A percentile compares a stretch with the other conserved stretches of the same genome.
Conservation (phyloP, 1,140 invertebrate genomes). For the Eriosoma lanigerum region DNA sequence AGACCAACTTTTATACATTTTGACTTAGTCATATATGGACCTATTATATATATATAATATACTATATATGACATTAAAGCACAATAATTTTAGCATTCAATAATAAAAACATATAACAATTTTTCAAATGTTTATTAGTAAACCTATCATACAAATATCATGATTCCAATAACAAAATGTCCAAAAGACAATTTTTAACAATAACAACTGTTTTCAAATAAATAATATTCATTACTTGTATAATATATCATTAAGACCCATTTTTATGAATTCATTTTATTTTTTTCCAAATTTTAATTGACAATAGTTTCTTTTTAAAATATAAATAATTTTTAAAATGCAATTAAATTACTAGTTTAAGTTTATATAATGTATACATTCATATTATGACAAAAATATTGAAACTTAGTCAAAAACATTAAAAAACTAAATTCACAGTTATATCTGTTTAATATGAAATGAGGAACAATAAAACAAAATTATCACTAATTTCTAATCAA, state of each 20-base stretch:
- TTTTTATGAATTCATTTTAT: slow-evolving; percentile 24
- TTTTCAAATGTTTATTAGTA: background rate
- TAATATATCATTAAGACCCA: slow-evolving; percentile 3
- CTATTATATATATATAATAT: no score
- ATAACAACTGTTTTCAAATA: background rate
- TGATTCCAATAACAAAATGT: slow-evolving; percentile 21
- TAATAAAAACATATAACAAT: no score
- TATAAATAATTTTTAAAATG: slow-evolving; percentile 10
- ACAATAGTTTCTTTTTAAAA: slow-evolving; percentile 18
- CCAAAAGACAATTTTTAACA: background rate
- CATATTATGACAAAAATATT: slow-evolving; percentile 30
- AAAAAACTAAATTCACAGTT: background rate
- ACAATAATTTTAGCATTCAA: no score
- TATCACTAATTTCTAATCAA: slow-evolving; percentile 25
- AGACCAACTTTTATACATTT: no score
- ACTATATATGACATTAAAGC: no score
- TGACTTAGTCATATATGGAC: no score
- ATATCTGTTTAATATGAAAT: slow-evolving; percentile 4
- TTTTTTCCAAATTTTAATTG: slow-evolving; percentile 25
- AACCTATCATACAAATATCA: background rate
- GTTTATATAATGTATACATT: background rate
- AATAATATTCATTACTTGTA: slow-evolving; percentile 15
- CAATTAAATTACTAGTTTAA: slow-evolving; percentile 15
- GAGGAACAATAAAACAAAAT: slow-evolving; percentile 6
- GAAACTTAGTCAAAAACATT: slow-evolving; percentile 10